Base-by-base conservation (phyloP, 2,113 vertebrate species). In the Dipodomys spectabilis region DNA sequence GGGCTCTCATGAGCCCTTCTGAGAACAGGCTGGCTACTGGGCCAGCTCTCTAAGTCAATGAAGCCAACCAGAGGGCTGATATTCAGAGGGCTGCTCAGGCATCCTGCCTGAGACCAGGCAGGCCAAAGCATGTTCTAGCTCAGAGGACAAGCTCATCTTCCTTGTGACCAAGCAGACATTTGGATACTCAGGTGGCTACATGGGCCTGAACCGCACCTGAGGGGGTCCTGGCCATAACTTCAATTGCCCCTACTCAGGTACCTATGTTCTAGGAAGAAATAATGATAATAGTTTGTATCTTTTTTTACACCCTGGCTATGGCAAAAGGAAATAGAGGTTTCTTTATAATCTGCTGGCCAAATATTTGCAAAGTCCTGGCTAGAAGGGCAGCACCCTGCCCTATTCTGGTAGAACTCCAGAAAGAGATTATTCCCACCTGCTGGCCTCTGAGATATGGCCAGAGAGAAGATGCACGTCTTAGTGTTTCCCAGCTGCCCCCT, bases 381-480 rank as follows among this genome's bases (percentile, higher is more conserved):
- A 28, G 73, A 44, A 67, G 73, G 39, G 78, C 1, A 4, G 35
- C 57, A 16, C 68, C 32, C 32, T 12, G 57, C 28, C 32, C 25
- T 10, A 6, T 60, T 7, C 62, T 8, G 9, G 11, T 1, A 45
- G 49, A 77, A 65, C 49, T 49, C 49, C 49, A 49, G 49, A 39
- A 39, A 39, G 39, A 49, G 49, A 49, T 49, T 9, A 49, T 57
- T 97, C 99, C 91, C 95, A 99, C 94, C 98, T 97, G 69, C 97
- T 98, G 98, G 98, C 32, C 91, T 67, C 22, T 25, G 45, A 32
- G 11, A 30, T 2, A 35, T 32, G 25, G 35, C 49, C 60, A 28
- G 27, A 4, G 20, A 64, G 30, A 75, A 45, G 39, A 39, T 11
- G 65, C 3, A 0, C 65, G 13, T 30, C 78, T 27, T 18, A 13